Evolutionary conservation across 1,140 invertebrate species (phyloP).

Genomic region (Onthophagus taurus): DNA sequence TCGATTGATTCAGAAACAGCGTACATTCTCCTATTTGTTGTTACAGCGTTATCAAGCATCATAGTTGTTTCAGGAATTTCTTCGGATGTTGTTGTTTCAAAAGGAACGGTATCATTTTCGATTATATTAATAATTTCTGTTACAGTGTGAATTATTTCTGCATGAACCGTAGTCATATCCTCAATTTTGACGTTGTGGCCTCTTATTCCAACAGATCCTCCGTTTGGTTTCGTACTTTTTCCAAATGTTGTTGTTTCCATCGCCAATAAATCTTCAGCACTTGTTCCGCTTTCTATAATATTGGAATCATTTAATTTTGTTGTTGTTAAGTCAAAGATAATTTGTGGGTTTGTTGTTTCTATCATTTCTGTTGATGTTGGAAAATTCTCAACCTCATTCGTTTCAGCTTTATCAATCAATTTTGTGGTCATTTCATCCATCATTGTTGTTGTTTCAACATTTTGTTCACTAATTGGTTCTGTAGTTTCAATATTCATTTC

Average conservation of each 20-base stretch:
- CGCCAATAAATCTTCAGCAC: constrained; percentile 33
- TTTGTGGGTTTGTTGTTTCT: constrained; percentile 6
- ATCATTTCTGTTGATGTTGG: constrained; percentile 1
- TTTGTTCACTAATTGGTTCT: neutral
- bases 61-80: neutral
- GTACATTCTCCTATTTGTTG: constrained; percentile 14
- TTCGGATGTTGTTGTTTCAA: constrained; percentile 1
- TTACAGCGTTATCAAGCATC: neutral
- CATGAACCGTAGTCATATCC: constrained; percentile 15
- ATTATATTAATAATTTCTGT: constrained; percentile 19
- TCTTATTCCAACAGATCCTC: constrained; percentile 6
- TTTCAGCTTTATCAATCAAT: neutral
- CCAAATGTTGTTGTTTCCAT: constrained; percentile 32
- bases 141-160: constrained; percentile 23
- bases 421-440: neutral
- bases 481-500: neutral
- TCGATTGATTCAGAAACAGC: constrained; percentile 26
- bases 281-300: no score
- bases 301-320: constrained; percentile 20
- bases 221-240: constrained; percentile 11
- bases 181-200: constrained; percentile 1
- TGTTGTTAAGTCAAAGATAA: constrained; percentile 9
- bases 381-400: neutral
- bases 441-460: neutral
- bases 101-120: constrained; percentile 12